phyloP scores from a whole-genome alignment of 1,140 invertebrate species.

The Bemisia tabaci region DNA sequence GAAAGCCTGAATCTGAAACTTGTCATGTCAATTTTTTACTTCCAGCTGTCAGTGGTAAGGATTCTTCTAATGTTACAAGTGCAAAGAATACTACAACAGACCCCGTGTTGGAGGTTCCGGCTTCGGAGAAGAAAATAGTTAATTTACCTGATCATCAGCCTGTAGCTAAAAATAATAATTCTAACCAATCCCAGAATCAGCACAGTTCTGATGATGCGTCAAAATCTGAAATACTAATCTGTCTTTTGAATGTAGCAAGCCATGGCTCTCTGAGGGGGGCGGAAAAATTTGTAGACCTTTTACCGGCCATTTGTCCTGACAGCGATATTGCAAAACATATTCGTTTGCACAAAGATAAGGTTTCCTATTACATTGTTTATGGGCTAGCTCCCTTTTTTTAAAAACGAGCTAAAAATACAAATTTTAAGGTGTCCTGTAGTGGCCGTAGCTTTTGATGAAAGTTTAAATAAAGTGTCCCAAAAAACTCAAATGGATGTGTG shows the following conservation, averaged over 20 bases:
- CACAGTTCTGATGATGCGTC: not conserved
- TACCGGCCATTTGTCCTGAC: not conserved
- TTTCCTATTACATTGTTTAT: not conserved
- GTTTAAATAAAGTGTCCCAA: constrained; percentile 14
- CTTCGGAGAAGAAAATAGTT: not conserved
- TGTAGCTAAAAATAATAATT: not conserved
- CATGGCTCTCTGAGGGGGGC: not conserved
- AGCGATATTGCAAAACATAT: not conserved
- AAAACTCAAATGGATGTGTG: constrained; percentile 11
- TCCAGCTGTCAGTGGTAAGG: not conserved
- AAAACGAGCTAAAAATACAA: not conserved
- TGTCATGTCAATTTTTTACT: not conserved
- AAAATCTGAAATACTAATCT: not conserved
- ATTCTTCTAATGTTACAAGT: too few relatives aligned
- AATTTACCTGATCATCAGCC: not conserved
- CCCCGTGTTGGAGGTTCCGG: not conserved
- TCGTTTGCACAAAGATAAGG: not conserved
- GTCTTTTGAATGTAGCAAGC: not conserved
- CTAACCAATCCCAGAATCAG: not conserved
- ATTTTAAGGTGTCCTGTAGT: not conserved
- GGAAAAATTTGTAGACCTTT: not conserved
- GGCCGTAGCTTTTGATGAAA: not conserved
- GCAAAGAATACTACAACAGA: too few relatives aligned
- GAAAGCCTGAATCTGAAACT: not conserved
- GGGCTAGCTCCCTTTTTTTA: not conserved